Evolutionary conservation across 2,888 invertebrate genomes (phyloP).

Genomic region (Nemurella pictetii): DNA sequence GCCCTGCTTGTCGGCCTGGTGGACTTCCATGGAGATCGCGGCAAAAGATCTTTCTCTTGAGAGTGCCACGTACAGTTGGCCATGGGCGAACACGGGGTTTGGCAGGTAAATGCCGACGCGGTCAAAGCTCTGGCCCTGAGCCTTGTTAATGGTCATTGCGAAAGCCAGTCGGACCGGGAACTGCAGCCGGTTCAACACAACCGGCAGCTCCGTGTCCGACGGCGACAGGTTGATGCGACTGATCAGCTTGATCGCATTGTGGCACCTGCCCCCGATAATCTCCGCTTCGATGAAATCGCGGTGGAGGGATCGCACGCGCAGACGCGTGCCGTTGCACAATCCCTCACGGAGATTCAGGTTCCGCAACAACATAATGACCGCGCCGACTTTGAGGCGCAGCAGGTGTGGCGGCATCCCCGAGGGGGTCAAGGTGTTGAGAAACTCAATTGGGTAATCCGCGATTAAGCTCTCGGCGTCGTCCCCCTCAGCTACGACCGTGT

Average conservation of each 20-base stretch:
- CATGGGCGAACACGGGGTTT: background rate
- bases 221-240: conserved; percentile 36
- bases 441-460: conserved; percentile 41
- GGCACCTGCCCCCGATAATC: conserved; percentile 34
- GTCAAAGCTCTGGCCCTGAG: conserved; percentile 34
- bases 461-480: background rate
- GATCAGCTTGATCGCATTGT: conserved; percentile 38
- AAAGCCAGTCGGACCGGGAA: conserved; percentile 39
- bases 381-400: conserved; percentile 43
- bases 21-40: background rate
- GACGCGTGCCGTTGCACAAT: conserved; percentile 42
- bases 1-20: background rate
- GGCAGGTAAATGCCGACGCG: conserved; percentile 22
- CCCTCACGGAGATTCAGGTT: conserved; percentile 40
- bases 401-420: conserved; percentile 43
- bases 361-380: conserved; percentile 42
- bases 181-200: conserved; percentile 38
- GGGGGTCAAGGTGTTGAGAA: conserved; percentile 41
- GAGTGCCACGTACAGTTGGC: conserved; percentile 1
- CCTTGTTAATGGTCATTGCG: conserved; percentile 37
- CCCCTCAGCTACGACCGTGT: background rate
- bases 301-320: conserved; percentile 28
- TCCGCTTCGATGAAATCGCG: conserved; percentile 31
- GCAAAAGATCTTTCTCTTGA: background rate
- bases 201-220: conserved; percentile 13